These are phyloP conservation scores for Nansenia antarctica DNA, from an alignment of 2,113 vertebrate species.

Conservation along the genomic window DNA sequence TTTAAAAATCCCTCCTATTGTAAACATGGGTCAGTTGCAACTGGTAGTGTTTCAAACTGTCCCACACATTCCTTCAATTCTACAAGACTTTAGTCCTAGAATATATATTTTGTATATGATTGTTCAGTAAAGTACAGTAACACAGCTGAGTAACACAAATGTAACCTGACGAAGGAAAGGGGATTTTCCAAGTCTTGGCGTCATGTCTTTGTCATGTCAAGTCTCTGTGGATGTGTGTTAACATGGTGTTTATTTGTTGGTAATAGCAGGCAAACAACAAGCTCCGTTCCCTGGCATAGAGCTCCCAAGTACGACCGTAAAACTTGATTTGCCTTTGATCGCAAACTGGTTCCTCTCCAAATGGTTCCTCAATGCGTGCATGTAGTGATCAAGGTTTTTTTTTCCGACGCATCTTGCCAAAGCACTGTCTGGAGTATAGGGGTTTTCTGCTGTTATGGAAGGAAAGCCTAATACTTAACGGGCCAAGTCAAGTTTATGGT, in stretches of 20 bases:
- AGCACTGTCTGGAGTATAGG: conserved; percentile 59
- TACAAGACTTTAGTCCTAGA: conserved; percentile 8
- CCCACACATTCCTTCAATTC: conserved; percentile 3
- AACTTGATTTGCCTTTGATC: conserved; percentile 71
- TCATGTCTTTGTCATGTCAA: conserved; percentile 73
- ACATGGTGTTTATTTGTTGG: conserved; percentile 78
- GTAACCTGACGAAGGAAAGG: conserved; percentile 20
- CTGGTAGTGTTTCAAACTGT: neutral
- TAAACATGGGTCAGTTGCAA: neutral
- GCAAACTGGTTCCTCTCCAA: conserved; percentile 67
- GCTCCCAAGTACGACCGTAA: conserved; percentile 84
- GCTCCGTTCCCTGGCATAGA: conserved; percentile 86
- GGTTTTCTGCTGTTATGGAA: conserved; percentile 17
- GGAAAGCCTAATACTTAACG: conserved; percentile 12
- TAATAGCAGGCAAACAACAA: conserved; percentile 83
- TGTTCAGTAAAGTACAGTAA: conserved; percentile 4
- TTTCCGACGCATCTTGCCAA: conserved; percentile 67
- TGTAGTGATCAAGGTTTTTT: conserved; percentile 68
- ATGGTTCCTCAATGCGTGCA: conserved; percentile 71
- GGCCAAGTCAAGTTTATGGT: too few species aligned
- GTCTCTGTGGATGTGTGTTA: conserved; percentile 69
- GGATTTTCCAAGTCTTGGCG: conserved; percentile 72
- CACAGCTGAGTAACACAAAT: neutral
- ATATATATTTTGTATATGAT: neutral
- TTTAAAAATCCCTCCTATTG: conserved; percentile 63